Conservation (phyloP, 2,888 invertebrate species). For the Calliopum simillimum region DNA sequence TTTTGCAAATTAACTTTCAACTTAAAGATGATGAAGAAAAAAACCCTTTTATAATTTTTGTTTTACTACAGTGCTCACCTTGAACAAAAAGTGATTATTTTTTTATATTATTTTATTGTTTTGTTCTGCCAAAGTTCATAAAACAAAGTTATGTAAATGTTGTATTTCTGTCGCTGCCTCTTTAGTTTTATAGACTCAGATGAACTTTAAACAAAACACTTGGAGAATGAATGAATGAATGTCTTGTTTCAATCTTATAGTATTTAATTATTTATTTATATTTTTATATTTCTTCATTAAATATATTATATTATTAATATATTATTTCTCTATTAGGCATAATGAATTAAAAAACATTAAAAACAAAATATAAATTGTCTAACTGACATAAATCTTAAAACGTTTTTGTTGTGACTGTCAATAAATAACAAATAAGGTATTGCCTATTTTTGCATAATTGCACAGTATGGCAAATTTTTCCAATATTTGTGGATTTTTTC, state of each 20-base stretch:
- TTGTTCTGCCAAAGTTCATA: neutral
- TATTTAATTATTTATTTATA: neutral
- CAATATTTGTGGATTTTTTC: no score
- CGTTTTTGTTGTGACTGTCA: no score
- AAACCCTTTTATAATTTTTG: neutral
- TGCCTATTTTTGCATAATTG: no score
- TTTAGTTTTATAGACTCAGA: neutral
- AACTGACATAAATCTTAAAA: no score
- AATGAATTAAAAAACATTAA: no score
- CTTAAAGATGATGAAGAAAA: neutral
- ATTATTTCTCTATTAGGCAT: neutral
- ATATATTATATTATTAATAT: neutral
- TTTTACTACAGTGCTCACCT: slow-evolving; percentile 15
- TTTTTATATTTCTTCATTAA: neutral
- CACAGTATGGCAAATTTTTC: no score
- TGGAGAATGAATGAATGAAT: neutral
- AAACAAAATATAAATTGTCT: no score
- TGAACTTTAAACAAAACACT: neutral
- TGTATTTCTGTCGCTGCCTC: neutral
- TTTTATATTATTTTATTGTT: neutral
- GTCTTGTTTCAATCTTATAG: no score
- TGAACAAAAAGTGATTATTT: neutral
- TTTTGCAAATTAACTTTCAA: slow-evolving; percentile 21
- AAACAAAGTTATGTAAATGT: neutral
- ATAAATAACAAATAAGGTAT: no score